Evolutionary conservation across 2,797 vertebrate genomes (phyloP), one percentile per base, ranked within the genome.

Genomic region (Tamandua tetradactyla): DNA sequence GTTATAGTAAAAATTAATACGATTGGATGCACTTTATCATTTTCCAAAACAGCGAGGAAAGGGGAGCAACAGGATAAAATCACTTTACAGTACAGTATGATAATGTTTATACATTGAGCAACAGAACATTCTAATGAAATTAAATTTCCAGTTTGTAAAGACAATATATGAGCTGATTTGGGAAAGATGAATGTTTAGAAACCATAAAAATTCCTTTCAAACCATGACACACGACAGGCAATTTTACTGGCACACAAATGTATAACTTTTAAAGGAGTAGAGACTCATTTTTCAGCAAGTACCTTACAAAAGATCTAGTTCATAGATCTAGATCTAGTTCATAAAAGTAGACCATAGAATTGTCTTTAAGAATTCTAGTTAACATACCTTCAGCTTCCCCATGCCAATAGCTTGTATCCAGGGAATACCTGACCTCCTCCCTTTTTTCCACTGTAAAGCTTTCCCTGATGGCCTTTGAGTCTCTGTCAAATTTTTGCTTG

Each of bases 191-290:
- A 76, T 94, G 8, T 95, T 74, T 87, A 80, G 57, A 75, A 96
- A 96, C 93, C 92, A 97, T 96, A 96, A 95, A 35, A 52, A 96
- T 97, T 94, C 94, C 86, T 96, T 96, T 74, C 42, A 66, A 88
- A 86, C 49, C 87, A 7, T 78, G 69, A 69, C 2, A 97, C 87
- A 7, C 76, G 69, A 69, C 2, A 97, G 84, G 96, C 22, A 97
- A 64, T 68, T 93, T 95, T 95, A 83, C 80, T 94, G 89, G 49
- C 78, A 97, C 78, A 83, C 95, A 97, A 97, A 95, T 91, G 72
- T 40, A 94, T 96, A 95, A 84, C 75, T 97, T 44, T 12, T 91
- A 92, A 25, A 17, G 32, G 69, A 94, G 61, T 27, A 92, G 84
- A 87, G 27, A 94, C 95, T 96, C 30, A 92, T 18, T 90, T 95